Conservation (phyloP, 2,797 vertebrate genomes). For the Fistularia tabacaria region DNA sequence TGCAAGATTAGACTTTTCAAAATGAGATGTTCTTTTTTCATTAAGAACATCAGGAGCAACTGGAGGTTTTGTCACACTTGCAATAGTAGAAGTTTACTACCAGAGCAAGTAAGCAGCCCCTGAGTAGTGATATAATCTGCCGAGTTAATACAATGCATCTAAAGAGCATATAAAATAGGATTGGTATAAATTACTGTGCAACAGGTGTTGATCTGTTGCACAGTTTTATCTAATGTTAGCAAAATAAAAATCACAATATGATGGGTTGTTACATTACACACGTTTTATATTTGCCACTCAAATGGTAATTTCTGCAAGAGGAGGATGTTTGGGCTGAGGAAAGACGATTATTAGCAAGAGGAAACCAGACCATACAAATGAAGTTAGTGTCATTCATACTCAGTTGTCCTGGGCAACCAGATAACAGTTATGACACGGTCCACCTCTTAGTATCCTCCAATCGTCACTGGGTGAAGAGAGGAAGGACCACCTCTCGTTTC, state of each 20-base stretch:
- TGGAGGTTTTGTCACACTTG: too few relatives aligned
- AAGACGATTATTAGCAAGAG: constrained; percentile 52
- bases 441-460: constrained; percentile 35
- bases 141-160: too few relatives aligned
- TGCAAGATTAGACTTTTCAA: too few relatives aligned
- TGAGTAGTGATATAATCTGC: neutral
- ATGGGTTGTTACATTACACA: neutral
- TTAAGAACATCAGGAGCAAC: too few relatives aligned
- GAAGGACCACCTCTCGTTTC: constrained; percentile 12
- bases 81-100: too few relatives aligned
- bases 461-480: constrained; percentile 24
- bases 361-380: constrained; percentile 60
- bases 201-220: too few relatives aligned
- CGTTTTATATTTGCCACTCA: constrained; percentile 7
- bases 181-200: too few relatives aligned
- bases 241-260: neutral
- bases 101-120: neutral
- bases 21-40: too few relatives aligned
- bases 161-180: too few relatives aligned
- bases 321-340: constrained; percentile 19
- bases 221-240: neutral
- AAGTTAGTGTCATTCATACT: constrained; percentile 68
- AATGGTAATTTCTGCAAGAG: constrained; percentile 19
- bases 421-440: constrained; percentile 23
- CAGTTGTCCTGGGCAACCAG: constrained; percentile 49